Conservation (phyloP, 2,888 invertebrate genomes). For the Gandaritis pyraliata region DNA sequence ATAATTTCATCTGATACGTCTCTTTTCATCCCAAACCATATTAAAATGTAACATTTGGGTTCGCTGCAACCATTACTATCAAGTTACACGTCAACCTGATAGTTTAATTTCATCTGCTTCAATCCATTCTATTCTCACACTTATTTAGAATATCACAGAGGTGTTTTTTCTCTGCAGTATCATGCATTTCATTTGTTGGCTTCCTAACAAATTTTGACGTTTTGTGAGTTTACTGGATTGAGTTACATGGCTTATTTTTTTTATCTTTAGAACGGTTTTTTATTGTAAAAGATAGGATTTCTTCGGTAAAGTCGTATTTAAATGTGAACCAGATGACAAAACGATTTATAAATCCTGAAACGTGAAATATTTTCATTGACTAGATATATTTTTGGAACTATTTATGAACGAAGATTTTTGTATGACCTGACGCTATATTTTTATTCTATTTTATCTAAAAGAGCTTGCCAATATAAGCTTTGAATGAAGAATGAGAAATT, state of each 20-base stretch:
- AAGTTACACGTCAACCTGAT: slow-evolving; percentile 62
- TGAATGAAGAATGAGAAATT: no score
- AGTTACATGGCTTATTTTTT: slow-evolving; percentile 49
- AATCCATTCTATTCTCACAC: slow-evolving; percentile 39
- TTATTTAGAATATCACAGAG: background rate
- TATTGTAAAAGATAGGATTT: slow-evolving; percentile 34
- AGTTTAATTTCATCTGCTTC: slow-evolving; percentile 54
- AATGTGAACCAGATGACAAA: slow-evolving; percentile 10
- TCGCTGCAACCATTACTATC: slow-evolving; percentile 59
- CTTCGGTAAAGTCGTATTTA: slow-evolving; percentile 21
- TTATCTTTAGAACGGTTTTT: slow-evolving; percentile 46
- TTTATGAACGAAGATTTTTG: no score
- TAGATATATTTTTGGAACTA: no score
- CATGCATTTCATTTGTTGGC: slow-evolving; percentile 43
- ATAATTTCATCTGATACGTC: background rate
- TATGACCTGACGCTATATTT: no score
- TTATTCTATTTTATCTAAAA: no score
- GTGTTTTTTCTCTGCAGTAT: slow-evolving; percentile 27
- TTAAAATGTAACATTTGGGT: slow-evolving; percentile 49
- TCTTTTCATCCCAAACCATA: slow-evolving; percentile 7
- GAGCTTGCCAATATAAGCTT: no score
- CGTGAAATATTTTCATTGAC: no score
- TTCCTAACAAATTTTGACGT: slow-evolving; percentile 56
- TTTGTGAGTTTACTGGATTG: slow-evolving; percentile 54
- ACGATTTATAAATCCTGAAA: background rate